Evolutionary conservation across 2,888 invertebrate genomes (phyloP), one percentile per base, ranked within the genome.

Genomic region (Amblyteles armatorius): DNA sequence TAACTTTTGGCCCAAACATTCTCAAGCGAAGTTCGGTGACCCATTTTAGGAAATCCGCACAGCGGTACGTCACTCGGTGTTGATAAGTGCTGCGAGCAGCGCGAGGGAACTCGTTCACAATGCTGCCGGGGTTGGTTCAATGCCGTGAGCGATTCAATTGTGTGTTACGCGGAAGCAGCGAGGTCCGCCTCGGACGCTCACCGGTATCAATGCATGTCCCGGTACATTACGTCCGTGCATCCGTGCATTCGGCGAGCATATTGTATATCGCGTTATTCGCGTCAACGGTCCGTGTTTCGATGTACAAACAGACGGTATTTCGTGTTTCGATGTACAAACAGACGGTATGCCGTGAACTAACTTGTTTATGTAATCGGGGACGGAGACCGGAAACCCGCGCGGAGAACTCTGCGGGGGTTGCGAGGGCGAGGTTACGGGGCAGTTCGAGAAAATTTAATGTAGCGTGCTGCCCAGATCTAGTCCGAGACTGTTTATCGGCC

Each of bases 361-460:
- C 76, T 76, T 65, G 76, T 50, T 76, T 76, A 50, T 33, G 52
- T 65, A 50, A 50, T 63, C 16, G 44, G 33, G 50, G 52, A 50
- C 33, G 65, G 33, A 3, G 65, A 52, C 52, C 65, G 65, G 76
- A 76, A 65, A 76, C 48, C 65, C 13, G 13, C 44, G 63, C 22
- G 7, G 50, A 50, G 76, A 65, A 48, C 74, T 44, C 29, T 60
- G 16, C 13, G 4, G 16, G 4, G 48, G 52, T 65, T 36, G 48
- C 16, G 44, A 48, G 44, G 19, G 44, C 65, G 22, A 76, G 50
- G 63, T 63, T 63, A 16, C 33, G 29, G 65, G 40, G 36, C 76
- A 76, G 65, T 76, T 76, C 29, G 36, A 50, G 76, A 50, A 52
- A 76, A 65, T 76, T 65, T 76, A 65, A 76, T 76, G 63, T 65